Percentiles rank a stretch among this genome's conserved stretches.
phyloP scores from a whole-genome alignment of 2,888 invertebrate genomes.

The Hirtodrosophila cameraria region DNA sequence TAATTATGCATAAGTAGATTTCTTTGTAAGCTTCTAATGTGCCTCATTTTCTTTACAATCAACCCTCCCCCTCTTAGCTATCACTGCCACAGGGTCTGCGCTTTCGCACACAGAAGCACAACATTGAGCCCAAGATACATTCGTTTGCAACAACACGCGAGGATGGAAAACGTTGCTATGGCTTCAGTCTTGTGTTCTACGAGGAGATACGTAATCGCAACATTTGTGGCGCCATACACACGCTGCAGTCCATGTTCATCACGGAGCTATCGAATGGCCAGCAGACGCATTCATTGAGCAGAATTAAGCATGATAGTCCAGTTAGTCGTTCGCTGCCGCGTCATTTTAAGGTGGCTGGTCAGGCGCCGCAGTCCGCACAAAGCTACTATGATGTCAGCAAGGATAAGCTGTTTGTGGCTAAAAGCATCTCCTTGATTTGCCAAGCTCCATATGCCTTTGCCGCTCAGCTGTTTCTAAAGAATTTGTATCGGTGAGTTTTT shows the following conservation, averaged over 20 bases:
- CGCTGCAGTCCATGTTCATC: conserved; percentile 93
- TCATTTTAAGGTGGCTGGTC: conserved; percentile 93
- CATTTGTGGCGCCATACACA: conserved; percentile 98
- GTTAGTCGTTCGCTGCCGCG: conserved; percentile 94
- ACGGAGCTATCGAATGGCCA: conserved; percentile 94
- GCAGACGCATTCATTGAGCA: conserved; percentile 87
- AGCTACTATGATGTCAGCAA: conserved; percentile 96
- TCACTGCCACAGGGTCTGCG: conserved; percentile 97
- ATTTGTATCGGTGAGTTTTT: conserved; percentile 90
- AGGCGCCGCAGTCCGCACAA: conserved; percentile 90
- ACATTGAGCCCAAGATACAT: conserved; percentile 94
- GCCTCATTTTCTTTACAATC: conserved; percentile 2
- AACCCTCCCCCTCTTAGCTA: conserved; percentile 86
- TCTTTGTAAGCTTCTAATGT: conserved; percentile 16
- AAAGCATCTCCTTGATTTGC: conserved; percentile 96
- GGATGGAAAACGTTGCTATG: conserved; percentile 97
- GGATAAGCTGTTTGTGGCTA: conserved; percentile 97
- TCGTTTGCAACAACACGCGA: conserved; percentile 98
- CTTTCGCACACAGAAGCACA: conserved; percentile 97
- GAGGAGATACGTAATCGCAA: conserved; percentile 97
- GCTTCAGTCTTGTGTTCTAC: conserved; percentile 97
- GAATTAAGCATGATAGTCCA: conserved; percentile 87
- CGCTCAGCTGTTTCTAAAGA: conserved; percentile 93
- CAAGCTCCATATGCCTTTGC: conserved; percentile 95
- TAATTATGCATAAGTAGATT: conserved; percentile 12